These are phyloP conservation scores for Heliconius eleuchia DNA, from an alignment of 1,140 invertebrate genomes.

Conservation along the genomic window DNA sequence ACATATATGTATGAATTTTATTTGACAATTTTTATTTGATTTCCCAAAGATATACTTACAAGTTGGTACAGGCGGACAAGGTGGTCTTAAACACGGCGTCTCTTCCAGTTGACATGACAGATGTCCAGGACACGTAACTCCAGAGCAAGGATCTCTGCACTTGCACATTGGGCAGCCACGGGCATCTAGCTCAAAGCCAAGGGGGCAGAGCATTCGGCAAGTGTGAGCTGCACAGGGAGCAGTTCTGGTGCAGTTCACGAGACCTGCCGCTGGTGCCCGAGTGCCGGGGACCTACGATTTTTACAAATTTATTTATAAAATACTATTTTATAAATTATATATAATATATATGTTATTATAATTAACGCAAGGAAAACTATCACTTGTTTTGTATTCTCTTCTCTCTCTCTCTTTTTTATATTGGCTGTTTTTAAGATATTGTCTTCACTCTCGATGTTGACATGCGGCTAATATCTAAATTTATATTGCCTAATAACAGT, in stretches of 20 bases:
- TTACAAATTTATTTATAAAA: too few relatives aligned
- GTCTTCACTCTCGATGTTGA: too few relatives aligned
- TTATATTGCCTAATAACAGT: too few relatives aligned
- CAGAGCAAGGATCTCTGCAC: constrained; percentile 90
- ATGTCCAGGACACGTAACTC: constrained; percentile 87
- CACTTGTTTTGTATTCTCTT: too few relatives aligned
- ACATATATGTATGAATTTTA: too few relatives aligned
- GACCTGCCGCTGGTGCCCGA: constrained; percentile 82
- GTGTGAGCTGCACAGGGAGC: constrained; percentile 88
- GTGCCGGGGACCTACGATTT: constrained; percentile 85
- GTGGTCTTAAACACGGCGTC: constrained; percentile 87
- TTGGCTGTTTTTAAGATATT: too few relatives aligned
- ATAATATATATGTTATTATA: too few relatives aligned
- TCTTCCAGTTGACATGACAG: constrained; percentile 90
- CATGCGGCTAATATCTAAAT: too few relatives aligned
- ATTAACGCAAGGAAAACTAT: too few relatives aligned
- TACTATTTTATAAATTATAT: too few relatives aligned
- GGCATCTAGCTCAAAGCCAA: constrained; percentile 88
- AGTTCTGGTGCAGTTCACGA: constrained; percentile 88
- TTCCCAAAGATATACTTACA: constrained; percentile 82
- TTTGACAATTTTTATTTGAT: background rate
- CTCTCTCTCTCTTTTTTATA: too few relatives aligned
- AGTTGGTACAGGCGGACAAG: constrained; percentile 91
- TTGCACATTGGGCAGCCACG: constrained; percentile 91
- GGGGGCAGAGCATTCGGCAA: constrained; percentile 93